Base-by-base conservation (phyloP, 1,140 invertebrate genomes). In the Cydia strobilella region DNA sequence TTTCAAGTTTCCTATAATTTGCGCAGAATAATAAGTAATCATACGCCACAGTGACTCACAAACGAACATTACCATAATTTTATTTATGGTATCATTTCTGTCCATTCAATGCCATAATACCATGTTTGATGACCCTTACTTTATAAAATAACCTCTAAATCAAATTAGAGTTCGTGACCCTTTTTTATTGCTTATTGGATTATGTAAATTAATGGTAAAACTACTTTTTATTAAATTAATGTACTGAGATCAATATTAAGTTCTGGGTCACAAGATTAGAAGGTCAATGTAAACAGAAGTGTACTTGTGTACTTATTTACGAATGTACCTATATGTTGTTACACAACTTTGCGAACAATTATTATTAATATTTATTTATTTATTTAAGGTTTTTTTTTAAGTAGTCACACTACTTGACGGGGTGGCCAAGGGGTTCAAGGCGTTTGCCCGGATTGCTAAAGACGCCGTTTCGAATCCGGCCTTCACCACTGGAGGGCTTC, bases 91-190 rank as follows among this genome's bases (percentile, higher is more conserved):
- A 2, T 66, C 27, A 42, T 42, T 69, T 39, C n/a, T 42, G 31
- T 39, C 65, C 27, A 15, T 7, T 20, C 65, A 2, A 27, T 69
- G 27, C 12, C 65, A 39, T 69, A 39, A 69, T 69, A 35, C 54
- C 31, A 69, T 35, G n/a, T 69, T 69, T 39, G 35, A 39, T 35
- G 65, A 18, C 31, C 35, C 65, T 69, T 12, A 20, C 35, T 18
- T 42, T 42, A 42, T 69, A 25, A 63, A 66, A 18, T 66, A 69
- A 69, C 65, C 35, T 69, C 65, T 18, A 42, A 35, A 69, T 69
- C 18, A 20, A 69, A 69, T 10, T 69, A 69, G 31, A 35, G 1
- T 18, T 69, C 18, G 31, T 39, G 31, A 69, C 65, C 65, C 65
- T 69, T 66, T 63, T 66, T 39, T 63, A 31, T 66, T 31, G 63